A percentile compares a stretch with the other conserved stretches of the same genome.
These are phyloP conservation scores for Poecilus cupreus DNA, from an alignment of 2,888 invertebrate species.

Conservation along the genomic window DNA sequence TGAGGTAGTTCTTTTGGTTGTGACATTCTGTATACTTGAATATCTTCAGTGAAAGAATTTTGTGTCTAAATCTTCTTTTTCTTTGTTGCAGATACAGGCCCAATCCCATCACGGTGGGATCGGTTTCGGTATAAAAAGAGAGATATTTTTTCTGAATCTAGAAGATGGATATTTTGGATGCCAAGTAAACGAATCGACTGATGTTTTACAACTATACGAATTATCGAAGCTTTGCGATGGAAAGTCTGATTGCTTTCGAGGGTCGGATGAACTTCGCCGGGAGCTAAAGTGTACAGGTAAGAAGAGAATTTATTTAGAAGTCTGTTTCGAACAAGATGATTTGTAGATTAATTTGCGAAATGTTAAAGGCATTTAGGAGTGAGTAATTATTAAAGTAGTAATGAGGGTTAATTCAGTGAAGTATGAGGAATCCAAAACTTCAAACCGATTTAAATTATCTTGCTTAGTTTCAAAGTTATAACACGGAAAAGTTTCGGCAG, in stretches of 20 bases:
- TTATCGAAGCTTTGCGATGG: slow-evolving; percentile 96
- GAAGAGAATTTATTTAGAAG: slow-evolving; percentile 68
- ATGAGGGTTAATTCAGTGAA: too few relatives aligned
- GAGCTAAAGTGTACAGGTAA: slow-evolving; percentile 96
- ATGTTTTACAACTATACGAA: slow-evolving; percentile 95
- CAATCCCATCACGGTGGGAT: slow-evolving; percentile 85
- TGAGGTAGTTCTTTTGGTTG: too few relatives aligned
- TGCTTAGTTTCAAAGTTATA: too few relatives aligned
- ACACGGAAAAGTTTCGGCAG: too few relatives aligned
- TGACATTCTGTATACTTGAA: too few relatives aligned
- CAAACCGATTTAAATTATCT: too few relatives aligned
- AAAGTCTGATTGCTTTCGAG: slow-evolving; percentile 91
- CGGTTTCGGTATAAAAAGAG: slow-evolving; percentile 89
- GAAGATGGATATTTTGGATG: slow-evolving; percentile 98
- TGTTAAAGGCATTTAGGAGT: too few relatives aligned
- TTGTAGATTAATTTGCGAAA: too few relatives aligned
- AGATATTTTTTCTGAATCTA: slow-evolving; percentile 96
- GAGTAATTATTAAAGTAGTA: too few relatives aligned
- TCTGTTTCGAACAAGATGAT: too few relatives aligned
- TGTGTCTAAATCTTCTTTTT: background rate
- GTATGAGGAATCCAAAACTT: too few relatives aligned
- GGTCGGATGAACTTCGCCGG: slow-evolving; percentile 91
- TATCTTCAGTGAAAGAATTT: too few relatives aligned
- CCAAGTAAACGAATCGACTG: slow-evolving; percentile 97
- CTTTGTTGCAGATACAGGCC: slow-evolving; percentile 79